Conservation (phyloP, 2,888 invertebrate species). For the Saturnia pavonia region DNA sequence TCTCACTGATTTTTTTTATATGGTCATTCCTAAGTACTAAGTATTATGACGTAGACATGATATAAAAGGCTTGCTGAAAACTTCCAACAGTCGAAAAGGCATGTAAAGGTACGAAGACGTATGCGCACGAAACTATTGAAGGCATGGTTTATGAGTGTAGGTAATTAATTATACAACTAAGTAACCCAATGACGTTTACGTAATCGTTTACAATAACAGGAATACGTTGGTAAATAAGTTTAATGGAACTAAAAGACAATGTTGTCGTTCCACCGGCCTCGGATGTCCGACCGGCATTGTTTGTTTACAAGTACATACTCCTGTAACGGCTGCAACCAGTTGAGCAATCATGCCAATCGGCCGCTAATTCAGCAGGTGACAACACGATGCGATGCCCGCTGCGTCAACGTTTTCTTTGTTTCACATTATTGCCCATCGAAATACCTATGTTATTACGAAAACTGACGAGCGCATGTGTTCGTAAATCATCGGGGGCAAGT, state of each 20-base stretch:
- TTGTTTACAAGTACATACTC: slow-evolving; percentile 63
- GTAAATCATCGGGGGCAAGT: slow-evolving; percentile 20
- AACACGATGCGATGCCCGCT: slow-evolving; percentile 39
- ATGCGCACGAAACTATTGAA: not conserved
- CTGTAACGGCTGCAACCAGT: slow-evolving; percentile 66
- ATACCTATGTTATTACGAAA: slow-evolving; percentile 34
- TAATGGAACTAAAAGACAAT: slow-evolving; percentile 49
- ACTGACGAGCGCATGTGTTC: slow-evolving; percentile 37
- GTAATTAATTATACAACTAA: slow-evolving; percentile 38
- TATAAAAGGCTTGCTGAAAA: too few species aligned
- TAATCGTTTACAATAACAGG: slow-evolving; percentile 44
- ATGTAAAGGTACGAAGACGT: not conserved
- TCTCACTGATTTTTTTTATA: too few species aligned
- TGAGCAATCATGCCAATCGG: slow-evolving; percentile 65
- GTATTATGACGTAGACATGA: not conserved
- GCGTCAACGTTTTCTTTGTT: slow-evolving; percentile 59
- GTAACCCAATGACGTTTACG: slow-evolving; percentile 39
- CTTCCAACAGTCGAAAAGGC: too few species aligned
- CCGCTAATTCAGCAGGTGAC: slow-evolving; percentile 60
- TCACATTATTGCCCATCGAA: slow-evolving; percentile 36
- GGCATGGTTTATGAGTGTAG: not conserved
- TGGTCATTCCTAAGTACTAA: too few species aligned
- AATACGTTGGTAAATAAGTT: slow-evolving; percentile 58
- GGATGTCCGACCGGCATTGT: slow-evolving; percentile 63
- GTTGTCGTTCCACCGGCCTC: slow-evolving; percentile 52